phyloP scores from a whole-genome alignment of 2,888 invertebrate genomes.

The Charanyca ferruginea region DNA sequence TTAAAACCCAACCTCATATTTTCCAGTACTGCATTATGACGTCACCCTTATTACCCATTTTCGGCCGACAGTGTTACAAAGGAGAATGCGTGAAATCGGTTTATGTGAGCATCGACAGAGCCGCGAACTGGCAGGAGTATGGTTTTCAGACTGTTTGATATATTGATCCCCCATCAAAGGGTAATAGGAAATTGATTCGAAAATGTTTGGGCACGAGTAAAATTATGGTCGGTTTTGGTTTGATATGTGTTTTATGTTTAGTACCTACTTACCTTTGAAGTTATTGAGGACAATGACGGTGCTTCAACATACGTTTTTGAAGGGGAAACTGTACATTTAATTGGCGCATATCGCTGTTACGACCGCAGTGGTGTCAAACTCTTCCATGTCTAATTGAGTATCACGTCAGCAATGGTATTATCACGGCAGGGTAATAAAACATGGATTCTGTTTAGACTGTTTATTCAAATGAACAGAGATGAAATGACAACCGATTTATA shows the following conservation, averaged over 20 bases:
- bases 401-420: too few species aligned
- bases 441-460: too few species aligned
- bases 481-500: too few species aligned
- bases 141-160: slow-evolving; percentile 57
- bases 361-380: too few species aligned
- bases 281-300: too few species aligned
- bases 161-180: slow-evolving; percentile 41
- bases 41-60: slow-evolving; percentile 35
- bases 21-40: slow-evolving; percentile 11
- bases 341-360: too few species aligned
- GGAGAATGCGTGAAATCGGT: slow-evolving; percentile 58
- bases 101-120: slow-evolving; percentile 49
- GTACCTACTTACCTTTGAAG: too few species aligned
- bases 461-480: too few species aligned
- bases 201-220: slow-evolving; percentile 15
- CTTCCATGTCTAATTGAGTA: too few species aligned
- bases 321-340: too few species aligned
- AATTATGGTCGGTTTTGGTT: slow-evolving; percentile 2
- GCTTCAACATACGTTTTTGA: too few species aligned
- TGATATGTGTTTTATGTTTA: background rate
- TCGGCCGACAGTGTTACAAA: slow-evolving; percentile 7
- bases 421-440: too few species aligned
- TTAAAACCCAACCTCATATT: background rate
- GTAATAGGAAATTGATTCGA: slow-evolving; percentile 45
- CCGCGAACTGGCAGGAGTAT: slow-evolving; percentile 38